Conservation (phyloP, 2,113 vertebrate species). For the Phalacrocorax pelagicus region DNA sequence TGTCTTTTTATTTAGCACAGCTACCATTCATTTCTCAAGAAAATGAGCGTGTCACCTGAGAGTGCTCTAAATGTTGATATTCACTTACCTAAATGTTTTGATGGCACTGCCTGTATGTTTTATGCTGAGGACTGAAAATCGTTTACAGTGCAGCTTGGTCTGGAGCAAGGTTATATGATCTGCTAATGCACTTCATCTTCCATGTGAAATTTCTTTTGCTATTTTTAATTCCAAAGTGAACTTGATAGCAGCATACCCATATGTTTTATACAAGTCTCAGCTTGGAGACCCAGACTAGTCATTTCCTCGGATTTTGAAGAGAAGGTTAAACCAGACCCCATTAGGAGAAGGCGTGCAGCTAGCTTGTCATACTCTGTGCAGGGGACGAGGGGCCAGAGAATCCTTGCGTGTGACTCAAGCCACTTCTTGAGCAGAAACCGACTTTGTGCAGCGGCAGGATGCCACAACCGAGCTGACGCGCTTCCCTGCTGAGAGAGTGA, state of each 20-base stretch:
- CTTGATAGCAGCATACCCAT: neutral
- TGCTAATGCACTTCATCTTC: neutral
- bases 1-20: neutral
- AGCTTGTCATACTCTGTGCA: neutral
- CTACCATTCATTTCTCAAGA: neutral
- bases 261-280: neutral
- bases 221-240: conserved; percentile 43
- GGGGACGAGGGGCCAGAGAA: neutral
- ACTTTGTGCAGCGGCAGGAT: neutral
- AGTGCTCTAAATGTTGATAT: neutral
- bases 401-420: rapidly evolving
- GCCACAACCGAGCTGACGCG: neutral
- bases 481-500: neutral
- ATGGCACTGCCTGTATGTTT: neutral
- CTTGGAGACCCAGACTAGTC: neutral
- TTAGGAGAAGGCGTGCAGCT: neutral
- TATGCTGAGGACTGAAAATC: neutral
- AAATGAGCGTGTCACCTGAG: neutral
- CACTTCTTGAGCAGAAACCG: neutral
- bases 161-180: conserved; percentile 37
- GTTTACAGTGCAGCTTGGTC: neutral
- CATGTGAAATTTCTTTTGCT: conserved; percentile 30
- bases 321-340: neutral
- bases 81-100: neutral
- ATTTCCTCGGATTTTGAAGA: neutral